These are phyloP conservation scores for rabbit (Oryctolagus cuniculus) DNA, from an alignment of 2,113 vertebrate genomes.

Conservation along the genomic window DNA sequence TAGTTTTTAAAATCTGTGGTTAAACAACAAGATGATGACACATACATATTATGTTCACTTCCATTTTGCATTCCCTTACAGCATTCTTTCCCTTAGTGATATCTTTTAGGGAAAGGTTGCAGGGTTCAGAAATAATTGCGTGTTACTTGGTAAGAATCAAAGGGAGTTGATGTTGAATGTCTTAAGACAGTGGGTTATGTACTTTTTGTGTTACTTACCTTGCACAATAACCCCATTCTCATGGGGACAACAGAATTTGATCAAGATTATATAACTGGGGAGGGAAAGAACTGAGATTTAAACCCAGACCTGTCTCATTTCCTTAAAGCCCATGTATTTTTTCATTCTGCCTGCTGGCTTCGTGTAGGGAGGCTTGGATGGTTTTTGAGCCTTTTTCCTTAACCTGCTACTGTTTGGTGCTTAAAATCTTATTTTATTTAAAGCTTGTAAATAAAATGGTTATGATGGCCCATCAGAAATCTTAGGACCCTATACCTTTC, in stretches of 20 bases:
- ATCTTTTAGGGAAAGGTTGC: background rate
- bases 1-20: constrained; percentile 42
- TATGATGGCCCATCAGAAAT: constrained; percentile 38
- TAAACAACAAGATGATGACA: background rate
- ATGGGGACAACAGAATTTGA: background rate
- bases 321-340: background rate
- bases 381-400: constrained; percentile 57
- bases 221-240: background rate
- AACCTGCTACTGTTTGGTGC: constrained; percentile 24
- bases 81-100: background rate
- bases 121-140: background rate
- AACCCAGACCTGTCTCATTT: background rate
- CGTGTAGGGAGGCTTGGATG: background rate
- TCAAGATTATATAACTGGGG: constrained; percentile 12
- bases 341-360: constrained; percentile 45
- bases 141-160: constrained; percentile 14
- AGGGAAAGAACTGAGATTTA: constrained; percentile 23
- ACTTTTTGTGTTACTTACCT: background rate
- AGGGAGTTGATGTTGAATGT: background rate
- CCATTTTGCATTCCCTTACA: too few species aligned
- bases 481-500: constrained; percentile 38
- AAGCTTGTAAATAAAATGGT: constrained; percentile 29
- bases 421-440: constrained; percentile 54
- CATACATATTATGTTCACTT: background rate
- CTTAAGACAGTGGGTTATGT: background rate